Conservation (phyloP, 2,888 invertebrate species). For the Orthosia gothica region DNA sequence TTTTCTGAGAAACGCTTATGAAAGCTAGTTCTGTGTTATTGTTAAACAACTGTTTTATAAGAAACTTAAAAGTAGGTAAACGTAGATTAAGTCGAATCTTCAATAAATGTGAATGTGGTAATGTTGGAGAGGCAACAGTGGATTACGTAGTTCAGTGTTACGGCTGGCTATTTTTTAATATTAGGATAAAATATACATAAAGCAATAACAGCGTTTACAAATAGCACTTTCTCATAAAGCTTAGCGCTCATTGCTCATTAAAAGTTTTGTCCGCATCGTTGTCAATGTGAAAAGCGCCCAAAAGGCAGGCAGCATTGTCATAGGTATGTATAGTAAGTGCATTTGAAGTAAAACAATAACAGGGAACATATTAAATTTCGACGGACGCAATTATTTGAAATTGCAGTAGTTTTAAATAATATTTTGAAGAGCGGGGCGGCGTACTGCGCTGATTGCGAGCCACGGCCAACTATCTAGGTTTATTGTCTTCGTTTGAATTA, state of each 20-base stretch:
- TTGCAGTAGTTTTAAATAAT: slow-evolving; percentile 71
- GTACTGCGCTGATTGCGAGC: no score
- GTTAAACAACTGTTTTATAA: background rate
- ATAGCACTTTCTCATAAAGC: no score
- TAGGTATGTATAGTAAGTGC: background rate
- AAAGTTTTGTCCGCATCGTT: no score
- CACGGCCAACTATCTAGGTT: slow-evolving; percentile 81
- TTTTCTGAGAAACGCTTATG: slow-evolving; percentile 11
- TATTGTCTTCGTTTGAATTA: slow-evolving; percentile 84
- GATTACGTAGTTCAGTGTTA: background rate
- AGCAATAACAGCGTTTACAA: no score
- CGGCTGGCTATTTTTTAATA: background rate
- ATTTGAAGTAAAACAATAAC: slow-evolving; percentile 10
- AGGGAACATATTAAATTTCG: slow-evolving; percentile 35
- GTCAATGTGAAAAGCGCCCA: no score
- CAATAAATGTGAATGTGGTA: background rate
- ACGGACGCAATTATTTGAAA: slow-evolving; percentile 59
- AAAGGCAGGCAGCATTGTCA: no score
- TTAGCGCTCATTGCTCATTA: no score
- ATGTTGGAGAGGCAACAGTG: background rate
- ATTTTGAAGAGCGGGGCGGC: slow-evolving; percentile 69
- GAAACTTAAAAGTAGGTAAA: background rate
- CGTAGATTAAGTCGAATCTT: background rate
- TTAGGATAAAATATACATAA: no score
- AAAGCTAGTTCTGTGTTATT: background rate